These are phyloP conservation scores for Plestiodon gilberti DNA, from an alignment of 2,113 vertebrate genomes.

Conservation along the genomic window DNA sequence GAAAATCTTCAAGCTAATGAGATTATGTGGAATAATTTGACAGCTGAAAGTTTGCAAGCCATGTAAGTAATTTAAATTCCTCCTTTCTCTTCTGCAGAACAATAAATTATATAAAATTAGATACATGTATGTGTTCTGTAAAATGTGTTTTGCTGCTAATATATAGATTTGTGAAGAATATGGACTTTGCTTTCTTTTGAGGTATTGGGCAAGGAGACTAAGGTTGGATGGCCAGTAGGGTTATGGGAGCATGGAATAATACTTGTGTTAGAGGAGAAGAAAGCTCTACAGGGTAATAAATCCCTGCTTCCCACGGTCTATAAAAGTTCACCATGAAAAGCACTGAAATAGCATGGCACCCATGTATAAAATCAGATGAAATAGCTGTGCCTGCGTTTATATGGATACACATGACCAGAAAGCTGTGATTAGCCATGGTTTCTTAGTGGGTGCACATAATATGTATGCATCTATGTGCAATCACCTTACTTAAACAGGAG, in stretches of 20 bases:
- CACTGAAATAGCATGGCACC: background rate
- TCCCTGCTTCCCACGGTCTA: background rate
- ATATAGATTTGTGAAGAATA: background rate
- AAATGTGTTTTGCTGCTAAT: background rate
- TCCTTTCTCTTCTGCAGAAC: background rate
- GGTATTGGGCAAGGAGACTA: background rate
- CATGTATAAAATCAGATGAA: background rate
- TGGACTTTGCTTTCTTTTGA: background rate
- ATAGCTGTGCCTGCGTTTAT: background rate
- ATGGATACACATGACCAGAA: too few relatives aligned
- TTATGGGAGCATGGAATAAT: background rate
- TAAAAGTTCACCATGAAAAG: background rate
- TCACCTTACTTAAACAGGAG: background rate
- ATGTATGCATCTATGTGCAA: background rate
- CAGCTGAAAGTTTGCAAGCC: constrained; percentile 90
- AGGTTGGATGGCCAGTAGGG: background rate
- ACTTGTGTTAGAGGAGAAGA: background rate
- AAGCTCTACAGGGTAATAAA: background rate
- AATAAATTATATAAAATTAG: background rate
- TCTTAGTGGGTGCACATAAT: background rate
- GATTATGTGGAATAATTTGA: constrained; percentile 97
- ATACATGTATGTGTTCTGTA: background rate
- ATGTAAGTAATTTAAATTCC: constrained; percentile 81
- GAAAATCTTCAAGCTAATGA: constrained; percentile 94
- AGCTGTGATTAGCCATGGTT: background rate